Evolutionary conservation across 2,113 vertebrate species (phyloP), one percentile per base, ranked within the genome.

Genomic region (Chloroceryle aenea): DNA sequence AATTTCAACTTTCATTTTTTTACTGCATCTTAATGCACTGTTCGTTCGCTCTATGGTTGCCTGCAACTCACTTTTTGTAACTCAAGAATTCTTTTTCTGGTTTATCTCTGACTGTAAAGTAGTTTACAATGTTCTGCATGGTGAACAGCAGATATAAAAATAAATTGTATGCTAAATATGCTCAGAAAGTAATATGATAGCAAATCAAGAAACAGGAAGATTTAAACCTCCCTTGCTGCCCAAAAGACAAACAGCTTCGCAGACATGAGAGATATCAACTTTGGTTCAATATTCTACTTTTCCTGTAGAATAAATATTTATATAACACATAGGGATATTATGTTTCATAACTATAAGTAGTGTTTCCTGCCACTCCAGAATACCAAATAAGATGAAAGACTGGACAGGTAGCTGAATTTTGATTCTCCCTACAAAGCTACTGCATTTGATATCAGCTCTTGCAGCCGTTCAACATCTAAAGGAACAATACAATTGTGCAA

Each of bases 161-260:
- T 74, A 93, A 92, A 95, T 58, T 45, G 73, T 56, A 93, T 81
- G 76, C 72, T 93, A 93, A 94, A 94, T 84, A 94, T 59, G 72
- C 80, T 96, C 63, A 25, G 83, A 92, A 93, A 64, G 68, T 81
- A 93, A 92, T 56, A 78, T 3, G 81, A 91, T 42, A 76, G 63
- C 74, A 95, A 68, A 93, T 89, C 87, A 89, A 93, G 84, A 75
- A 94, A 85, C 21, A 32, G 77, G 58, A 83, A 83, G 63, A 94
- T 94, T 89, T 85, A 97, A 94, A 87, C 42, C 32, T 75, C 67
- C 38, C 48, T 76, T 40, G 30, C 63, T 80, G 67, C 48, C 66
- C 74, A 68, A 53, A 95, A 91, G 84, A 87, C 69, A 87, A 95
- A 89, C 36, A 89, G 43, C 66, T 81, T 53, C 75, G 43, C 18